Base-by-base conservation (phyloP, 2,888 invertebrate species). In the Stomorhina lunata region DNA sequence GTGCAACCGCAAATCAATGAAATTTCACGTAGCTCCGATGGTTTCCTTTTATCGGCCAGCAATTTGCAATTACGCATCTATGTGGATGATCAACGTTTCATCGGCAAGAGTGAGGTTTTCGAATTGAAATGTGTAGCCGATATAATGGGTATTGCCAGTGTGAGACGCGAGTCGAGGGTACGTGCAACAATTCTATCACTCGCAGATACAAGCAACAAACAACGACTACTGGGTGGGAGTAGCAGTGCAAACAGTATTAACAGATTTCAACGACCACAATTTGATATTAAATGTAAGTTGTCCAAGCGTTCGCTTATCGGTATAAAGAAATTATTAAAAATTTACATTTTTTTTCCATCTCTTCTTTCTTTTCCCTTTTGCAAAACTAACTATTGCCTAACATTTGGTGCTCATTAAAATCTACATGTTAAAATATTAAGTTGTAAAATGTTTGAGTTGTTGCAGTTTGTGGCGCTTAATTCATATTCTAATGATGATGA, bases 1-100 rank as follows among this genome's bases (percentile, higher is more conserved):
- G 85, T 91, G 29, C 88, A 89, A 84, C 90, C 90, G 55, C 90
- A 90, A 87, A 88, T 90, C 86, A 90, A 90, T 85, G 91, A 91
- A 85, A 88, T 90, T 87, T 89, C 89, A 84, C 89, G 89, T 78
- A 89, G 88, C 79, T 84, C 86, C 57, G 89, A 91, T 65, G 91
- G 91, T 77, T 91, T 90, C 84, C 86, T 87, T 45, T 88, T 91
- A 59, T 89, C 88, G 78, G 87, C 88, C 65, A 90, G 90, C 86
- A 91, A 87, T 85, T 85, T 90, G 84, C 90, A 91, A 84, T 86
- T 91, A 82, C 91, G 90, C 72, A 88, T 91, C 78, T 88, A 88
- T 83, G 88, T 91, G 84, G 90, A 90, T 79, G 89, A 91, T 87
- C 86, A 87, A 86, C 90, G 89, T 61, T 91, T 89, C 86, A 90